Percentiles rank a stretch among this genome's conserved stretches.
Conservation (phyloP, 2,888 invertebrate species). For the Frankliniella intonsa region DNA sequence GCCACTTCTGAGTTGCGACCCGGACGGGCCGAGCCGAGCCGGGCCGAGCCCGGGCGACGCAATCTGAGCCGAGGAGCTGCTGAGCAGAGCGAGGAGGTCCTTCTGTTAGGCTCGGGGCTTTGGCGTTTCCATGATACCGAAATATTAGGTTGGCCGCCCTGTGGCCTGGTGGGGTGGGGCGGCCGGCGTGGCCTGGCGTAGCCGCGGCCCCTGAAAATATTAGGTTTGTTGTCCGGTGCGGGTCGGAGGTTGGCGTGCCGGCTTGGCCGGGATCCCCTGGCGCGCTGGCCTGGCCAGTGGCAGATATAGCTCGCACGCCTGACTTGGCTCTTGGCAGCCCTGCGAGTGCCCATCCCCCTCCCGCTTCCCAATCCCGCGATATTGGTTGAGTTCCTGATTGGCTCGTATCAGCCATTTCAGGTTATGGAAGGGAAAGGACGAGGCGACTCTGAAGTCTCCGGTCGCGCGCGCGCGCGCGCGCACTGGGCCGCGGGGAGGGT, state of each 20-base stretch:
- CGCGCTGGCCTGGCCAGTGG: neutral
- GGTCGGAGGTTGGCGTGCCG: no score
- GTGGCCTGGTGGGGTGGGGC: neutral
- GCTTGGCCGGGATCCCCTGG: neutral
- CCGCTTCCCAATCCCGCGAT: no score
- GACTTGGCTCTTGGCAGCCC: neutral
- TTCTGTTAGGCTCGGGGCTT: neutral
- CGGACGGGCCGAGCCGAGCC: neutral
- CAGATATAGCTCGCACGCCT: slow-evolving; percentile 1
- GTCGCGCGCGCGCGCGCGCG: neutral
- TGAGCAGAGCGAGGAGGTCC: neutral
- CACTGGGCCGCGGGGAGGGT: neutral
- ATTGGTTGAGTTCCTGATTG: no score
- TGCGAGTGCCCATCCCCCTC: neutral
- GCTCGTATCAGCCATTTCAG: no score
- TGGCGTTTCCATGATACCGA: neutral
- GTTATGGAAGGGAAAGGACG: no score
- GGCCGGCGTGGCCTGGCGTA: neutral
- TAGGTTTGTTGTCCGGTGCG: neutral
- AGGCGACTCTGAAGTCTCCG: no score
- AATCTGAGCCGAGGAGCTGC: neutral
- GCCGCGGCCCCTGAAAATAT: neutral
- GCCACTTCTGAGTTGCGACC: slow-evolving; percentile 4
- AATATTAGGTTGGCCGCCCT: neutral
- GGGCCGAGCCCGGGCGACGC: neutral